phyloP scores from a whole-genome alignment of 2,797 vertebrate species.

The Rhabdomys pumilio region DNA sequence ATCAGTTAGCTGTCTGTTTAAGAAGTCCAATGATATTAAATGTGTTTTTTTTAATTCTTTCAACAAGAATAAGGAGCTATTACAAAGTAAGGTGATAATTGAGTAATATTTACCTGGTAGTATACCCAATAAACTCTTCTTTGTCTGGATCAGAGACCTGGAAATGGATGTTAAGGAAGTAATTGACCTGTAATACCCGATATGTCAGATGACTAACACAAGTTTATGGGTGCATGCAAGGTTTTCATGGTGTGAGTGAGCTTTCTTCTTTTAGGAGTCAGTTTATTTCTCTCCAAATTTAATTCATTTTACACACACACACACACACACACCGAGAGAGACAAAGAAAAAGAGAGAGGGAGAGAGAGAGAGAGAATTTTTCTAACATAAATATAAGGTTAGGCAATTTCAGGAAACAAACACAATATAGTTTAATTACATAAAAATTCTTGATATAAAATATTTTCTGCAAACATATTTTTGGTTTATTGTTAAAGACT shows the following conservation, averaged over 20 bases:
- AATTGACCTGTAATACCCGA: background rate
- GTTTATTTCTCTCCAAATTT: conserved; percentile 1
- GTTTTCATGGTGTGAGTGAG: background rate
- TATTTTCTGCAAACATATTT: background rate
- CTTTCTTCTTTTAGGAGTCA: background rate
- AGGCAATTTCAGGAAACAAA: background rate
- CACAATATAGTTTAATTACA: background rate
- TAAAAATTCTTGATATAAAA: background rate
- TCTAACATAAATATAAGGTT: background rate
- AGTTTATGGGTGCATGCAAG: background rate
- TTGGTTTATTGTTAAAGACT: background rate
- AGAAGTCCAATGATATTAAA: background rate
- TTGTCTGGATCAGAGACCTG: background rate
- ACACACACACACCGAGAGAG: background rate
- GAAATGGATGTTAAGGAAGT: background rate
- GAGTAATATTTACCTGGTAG: background rate
- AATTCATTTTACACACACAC: background rate
- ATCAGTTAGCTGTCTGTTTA: background rate
- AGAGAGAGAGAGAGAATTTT: background rate
- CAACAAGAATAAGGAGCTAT: background rate
- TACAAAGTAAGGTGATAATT: background rate
- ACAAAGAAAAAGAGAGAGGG: background rate
- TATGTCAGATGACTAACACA: background rate
- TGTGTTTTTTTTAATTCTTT: background rate
- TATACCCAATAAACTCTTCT: background rate